A percentile compares a stretch with the other conserved stretches of the same genome.
These are phyloP conservation scores for Malacoraja senta DNA, from an alignment of 2,797 vertebrate genomes.

Conservation along the genomic window DNA sequence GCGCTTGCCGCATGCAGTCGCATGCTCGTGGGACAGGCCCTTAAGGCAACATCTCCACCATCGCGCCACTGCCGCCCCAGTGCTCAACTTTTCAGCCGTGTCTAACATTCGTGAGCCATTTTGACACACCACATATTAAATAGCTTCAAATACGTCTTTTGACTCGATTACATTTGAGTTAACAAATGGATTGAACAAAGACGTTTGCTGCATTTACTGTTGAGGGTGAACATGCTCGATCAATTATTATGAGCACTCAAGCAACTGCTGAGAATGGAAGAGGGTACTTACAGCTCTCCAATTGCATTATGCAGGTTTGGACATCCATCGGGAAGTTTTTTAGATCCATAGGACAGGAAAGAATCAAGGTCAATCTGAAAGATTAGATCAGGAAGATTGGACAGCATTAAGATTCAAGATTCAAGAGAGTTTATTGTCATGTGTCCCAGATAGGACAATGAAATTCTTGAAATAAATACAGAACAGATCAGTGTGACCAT, in stretches of 20 bases:
- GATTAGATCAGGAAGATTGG: slow-evolving; percentile 18
- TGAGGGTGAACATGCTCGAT: slow-evolving; percentile 25
- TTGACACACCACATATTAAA: background rate
- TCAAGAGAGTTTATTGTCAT: too few relatives aligned
- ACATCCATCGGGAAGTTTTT: slow-evolving; percentile 98
- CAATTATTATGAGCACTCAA: background rate
- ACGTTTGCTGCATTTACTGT: too few relatives aligned
- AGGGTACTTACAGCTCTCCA: slow-evolving; percentile 89
- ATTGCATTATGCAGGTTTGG: slow-evolving; percentile 95
- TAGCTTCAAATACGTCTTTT: background rate
- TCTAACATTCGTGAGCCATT: background rate
- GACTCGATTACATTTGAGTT: background rate
- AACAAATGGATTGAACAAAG: background rate
- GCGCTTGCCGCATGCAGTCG: too few relatives aligned
- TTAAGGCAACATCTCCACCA: too few relatives aligned
- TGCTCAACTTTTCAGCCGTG: too few relatives aligned
- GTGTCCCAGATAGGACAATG: too few relatives aligned
- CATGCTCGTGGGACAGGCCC: too few relatives aligned
- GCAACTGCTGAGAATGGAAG: background rate
- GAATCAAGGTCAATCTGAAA: slow-evolving; percentile 80
- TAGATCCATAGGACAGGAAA: slow-evolving; percentile 95
- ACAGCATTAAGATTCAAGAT: background rate
- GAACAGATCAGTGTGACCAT: too few relatives aligned
- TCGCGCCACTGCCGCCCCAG: too few relatives aligned
- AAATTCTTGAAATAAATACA: too few relatives aligned